Conservation (phyloP, 2,113 vertebrate species). For the Semicossyphus pulcher region DNA sequence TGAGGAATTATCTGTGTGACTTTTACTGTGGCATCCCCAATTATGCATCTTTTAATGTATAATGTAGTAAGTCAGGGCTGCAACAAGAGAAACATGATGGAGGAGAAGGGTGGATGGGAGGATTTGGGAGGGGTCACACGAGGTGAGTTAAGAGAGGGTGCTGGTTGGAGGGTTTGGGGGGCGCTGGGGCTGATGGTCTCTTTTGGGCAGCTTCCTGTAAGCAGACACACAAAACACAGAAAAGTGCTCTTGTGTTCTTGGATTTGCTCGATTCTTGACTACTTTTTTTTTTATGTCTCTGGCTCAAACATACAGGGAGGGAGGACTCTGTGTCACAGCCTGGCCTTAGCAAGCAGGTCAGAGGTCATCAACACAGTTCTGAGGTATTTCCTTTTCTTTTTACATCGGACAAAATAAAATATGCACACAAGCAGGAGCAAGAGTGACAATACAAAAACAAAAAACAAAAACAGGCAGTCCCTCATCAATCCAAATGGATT, state of each 20-base stretch:
- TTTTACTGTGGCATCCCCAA: conserved; percentile 86
- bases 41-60: conserved; percentile 87
- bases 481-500: conserved; percentile 74
- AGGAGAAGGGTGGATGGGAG: conserved; percentile 24
- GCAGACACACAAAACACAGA: conserved; percentile 85
- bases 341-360: conserved; percentile 78
- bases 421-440: conserved; percentile 65
- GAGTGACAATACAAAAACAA: conserved; percentile 52
- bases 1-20: conserved; percentile 71
- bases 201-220: conserved; percentile 93
- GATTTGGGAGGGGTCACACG: conserved; percentile 17
- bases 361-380: conserved; percentile 76
- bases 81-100: conserved; percentile 78
- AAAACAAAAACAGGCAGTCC: conserved; percentile 70
- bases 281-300: conserved; percentile 50
- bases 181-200: conserved; percentile 72
- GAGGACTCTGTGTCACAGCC: conserved; percentile 67
- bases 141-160: conserved; percentile 36
- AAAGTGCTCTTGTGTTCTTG: conserved; percentile 91
- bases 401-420: conserved; percentile 67
- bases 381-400: conserved; percentile 86
- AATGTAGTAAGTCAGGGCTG: conserved; percentile 91
- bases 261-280: conserved; percentile 80
- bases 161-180: conserved; percentile 15
- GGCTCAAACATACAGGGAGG: conserved; percentile 65